phyloP scores from a whole-genome alignment of 2,113 vertebrate genomes.

The Anser brachyrhynchus region DNA sequence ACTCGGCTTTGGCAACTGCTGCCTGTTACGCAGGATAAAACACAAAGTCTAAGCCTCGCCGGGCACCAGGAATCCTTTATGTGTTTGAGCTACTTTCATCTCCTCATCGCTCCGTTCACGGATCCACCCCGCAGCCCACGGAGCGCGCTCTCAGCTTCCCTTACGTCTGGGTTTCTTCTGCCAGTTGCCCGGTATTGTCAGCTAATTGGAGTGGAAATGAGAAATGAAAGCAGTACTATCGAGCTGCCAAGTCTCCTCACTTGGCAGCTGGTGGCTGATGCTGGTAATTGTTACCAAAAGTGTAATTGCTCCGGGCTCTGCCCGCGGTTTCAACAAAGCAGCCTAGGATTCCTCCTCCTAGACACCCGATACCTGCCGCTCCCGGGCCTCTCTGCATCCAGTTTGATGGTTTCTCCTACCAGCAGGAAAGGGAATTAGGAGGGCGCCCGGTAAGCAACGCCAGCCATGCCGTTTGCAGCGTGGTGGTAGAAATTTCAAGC shows the following conservation, averaged over 20 bases:
- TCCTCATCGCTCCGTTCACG: neutral
- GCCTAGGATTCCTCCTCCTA: conserved; percentile 14
- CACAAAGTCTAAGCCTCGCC: neutral
- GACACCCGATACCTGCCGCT: conserved; percentile 35
- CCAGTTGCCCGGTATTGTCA: conserved; percentile 36
- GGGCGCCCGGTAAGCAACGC: rapidly evolving
- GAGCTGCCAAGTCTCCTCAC: conserved; percentile 62
- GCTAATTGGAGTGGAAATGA: conserved; percentile 70
- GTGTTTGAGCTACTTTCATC: conserved; percentile 25
- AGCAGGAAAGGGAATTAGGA: neutral
- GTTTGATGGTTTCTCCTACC: neutral
- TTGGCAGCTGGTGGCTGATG: conserved; percentile 47
- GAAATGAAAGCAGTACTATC: conserved; percentile 32
- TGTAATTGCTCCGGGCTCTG: conserved; percentile 65
- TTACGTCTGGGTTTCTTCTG: conserved; percentile 35
- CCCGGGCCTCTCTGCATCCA: neutral
- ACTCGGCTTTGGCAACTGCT: neutral
- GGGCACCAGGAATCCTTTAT: neutral
- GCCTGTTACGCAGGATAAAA: neutral
- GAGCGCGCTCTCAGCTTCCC: neutral
- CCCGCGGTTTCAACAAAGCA: conserved; percentile 35
- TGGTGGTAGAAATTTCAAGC: neutral
- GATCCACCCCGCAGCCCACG: neutral
- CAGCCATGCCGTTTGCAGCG: rapidly evolving
- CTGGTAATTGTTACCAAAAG: conserved; percentile 65